Percentiles rank a stretch among this genome's conserved stretches.
These are phyloP conservation scores for Tauraco erythrolophus DNA, from an alignment of 2,113 vertebrate species.

Conservation along the genomic window DNA sequence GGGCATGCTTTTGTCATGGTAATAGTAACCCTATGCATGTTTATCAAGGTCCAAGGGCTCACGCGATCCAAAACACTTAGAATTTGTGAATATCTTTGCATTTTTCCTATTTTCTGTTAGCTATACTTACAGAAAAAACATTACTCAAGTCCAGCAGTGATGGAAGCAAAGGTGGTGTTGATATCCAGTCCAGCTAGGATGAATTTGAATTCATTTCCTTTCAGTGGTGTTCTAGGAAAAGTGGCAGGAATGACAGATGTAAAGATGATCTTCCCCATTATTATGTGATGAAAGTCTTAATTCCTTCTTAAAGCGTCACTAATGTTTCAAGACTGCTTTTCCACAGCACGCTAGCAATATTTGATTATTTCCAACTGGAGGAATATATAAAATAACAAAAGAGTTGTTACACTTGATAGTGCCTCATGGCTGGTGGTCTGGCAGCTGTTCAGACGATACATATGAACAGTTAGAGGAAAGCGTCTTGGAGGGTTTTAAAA, in stretches of 20 bases:
- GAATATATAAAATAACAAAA: background rate
- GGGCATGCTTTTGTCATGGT: background rate
- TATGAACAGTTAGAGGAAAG: background rate
- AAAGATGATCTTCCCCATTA: background rate
- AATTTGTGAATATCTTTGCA: background rate
- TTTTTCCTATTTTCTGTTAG: background rate
- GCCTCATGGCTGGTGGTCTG: slow-evolving; percentile 63
- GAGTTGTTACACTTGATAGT: background rate
- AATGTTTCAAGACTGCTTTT: background rate
- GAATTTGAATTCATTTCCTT: background rate
- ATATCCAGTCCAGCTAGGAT: background rate
- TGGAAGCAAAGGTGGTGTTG: background rate
- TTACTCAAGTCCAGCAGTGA: background rate
- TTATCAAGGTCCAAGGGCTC: background rate
- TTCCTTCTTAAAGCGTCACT: background rate
- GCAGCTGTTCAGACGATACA: slow-evolving; percentile 23
- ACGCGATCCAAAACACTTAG: background rate
- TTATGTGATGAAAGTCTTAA: background rate
- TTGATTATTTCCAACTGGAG: slow-evolving; percentile 45
- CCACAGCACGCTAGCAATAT: background rate
- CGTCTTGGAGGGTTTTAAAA: slow-evolving; percentile 36
- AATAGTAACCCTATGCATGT: accelerated
- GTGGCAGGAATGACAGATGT: background rate
- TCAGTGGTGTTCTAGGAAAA: background rate
- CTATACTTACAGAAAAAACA: background rate